Evolutionary conservation across 2,888 invertebrate genomes (phyloP).

Genomic region (Xylophagus ater): DNA sequence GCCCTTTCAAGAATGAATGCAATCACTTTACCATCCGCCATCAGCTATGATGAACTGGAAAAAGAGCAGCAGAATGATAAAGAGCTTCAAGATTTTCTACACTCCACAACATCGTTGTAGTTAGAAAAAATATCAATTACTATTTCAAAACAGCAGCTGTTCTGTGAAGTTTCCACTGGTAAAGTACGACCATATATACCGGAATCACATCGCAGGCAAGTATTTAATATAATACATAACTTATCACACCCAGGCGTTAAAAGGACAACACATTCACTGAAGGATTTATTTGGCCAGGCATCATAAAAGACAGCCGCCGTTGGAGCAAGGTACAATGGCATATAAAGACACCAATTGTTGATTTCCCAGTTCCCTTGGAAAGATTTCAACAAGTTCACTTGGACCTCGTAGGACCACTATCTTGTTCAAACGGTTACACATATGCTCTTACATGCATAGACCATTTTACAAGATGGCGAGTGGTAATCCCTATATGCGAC

Average conservation of each 20-base stretch:
- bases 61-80: background rate
- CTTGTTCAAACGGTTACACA: background rate
- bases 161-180: slow-evolving; percentile 9
- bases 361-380: slow-evolving; percentile 9
- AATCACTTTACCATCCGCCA: background rate
- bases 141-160: background rate
- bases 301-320: slow-evolving; percentile 14
- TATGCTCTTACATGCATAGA: slow-evolving; percentile 1
- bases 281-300: slow-evolving; percentile 20
- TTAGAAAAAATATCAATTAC: background rate
- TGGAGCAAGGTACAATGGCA: slow-evolving; percentile 20
- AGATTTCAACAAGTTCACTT: too few species aligned
- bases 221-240: slow-evolving; percentile 7
- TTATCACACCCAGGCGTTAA: slow-evolving; percentile 11
- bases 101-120: too few species aligned
- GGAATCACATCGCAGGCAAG: slow-evolving; percentile 2
- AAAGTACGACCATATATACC: slow-evolving; percentile 12
- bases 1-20: too few species aligned
- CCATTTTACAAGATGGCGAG: background rate
- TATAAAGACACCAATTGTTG: slow-evolving; percentile 10
- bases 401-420: slow-evolving; percentile 13
- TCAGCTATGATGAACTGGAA: too few species aligned
- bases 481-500: too few species aligned
- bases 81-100: slow-evolving; percentile 1
- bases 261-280: slow-evolving; percentile 4